These are phyloP conservation scores for Nomada ruficornis DNA, from an alignment of 2,888 invertebrate species.

Conservation along the genomic window DNA sequence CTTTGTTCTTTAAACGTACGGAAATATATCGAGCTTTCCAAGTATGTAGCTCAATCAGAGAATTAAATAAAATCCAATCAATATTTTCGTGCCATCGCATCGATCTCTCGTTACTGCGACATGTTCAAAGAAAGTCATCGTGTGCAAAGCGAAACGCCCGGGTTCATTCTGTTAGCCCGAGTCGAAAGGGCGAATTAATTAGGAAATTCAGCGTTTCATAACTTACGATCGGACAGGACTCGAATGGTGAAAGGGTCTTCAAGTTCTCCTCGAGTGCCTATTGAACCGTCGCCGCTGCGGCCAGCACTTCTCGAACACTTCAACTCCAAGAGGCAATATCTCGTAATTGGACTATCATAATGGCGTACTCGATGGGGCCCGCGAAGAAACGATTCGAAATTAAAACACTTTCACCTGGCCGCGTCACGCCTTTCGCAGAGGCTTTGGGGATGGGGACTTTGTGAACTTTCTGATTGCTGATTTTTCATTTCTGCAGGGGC, in stretches of 20 bases:
- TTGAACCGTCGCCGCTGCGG: conserved; percentile 46
- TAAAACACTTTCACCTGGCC: conserved; percentile 35
- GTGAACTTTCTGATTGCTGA: neutral
- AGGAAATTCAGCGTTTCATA: conserved; percentile 61
- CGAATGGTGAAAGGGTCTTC: conserved; percentile 58
- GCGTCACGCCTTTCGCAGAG: no score
- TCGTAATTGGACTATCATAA: conserved; percentile 68
- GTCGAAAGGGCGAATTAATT: conserved; percentile 49
- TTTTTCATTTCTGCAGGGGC: no score
- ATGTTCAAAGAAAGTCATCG: conserved; percentile 9
- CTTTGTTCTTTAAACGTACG: no score
- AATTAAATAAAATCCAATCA: conserved; percentile 16
- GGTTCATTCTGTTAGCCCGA: neutral
- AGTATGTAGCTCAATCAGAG: neutral
- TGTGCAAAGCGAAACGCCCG: neutral
- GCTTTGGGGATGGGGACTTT: no score
- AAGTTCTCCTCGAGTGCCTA: conserved; percentile 46
- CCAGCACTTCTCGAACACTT: conserved; percentile 59
- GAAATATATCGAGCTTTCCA: no score
- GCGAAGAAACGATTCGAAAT: conserved; percentile 36
- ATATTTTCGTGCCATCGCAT: neutral
- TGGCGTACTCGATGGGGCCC: conserved; percentile 44
- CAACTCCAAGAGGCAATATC: conserved; percentile 52
- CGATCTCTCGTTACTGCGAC: neutral
- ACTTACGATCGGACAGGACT: conserved; percentile 59